Base-by-base conservation (phyloP, 1,140 invertebrate species). In the Atta cephalotes region DNA sequence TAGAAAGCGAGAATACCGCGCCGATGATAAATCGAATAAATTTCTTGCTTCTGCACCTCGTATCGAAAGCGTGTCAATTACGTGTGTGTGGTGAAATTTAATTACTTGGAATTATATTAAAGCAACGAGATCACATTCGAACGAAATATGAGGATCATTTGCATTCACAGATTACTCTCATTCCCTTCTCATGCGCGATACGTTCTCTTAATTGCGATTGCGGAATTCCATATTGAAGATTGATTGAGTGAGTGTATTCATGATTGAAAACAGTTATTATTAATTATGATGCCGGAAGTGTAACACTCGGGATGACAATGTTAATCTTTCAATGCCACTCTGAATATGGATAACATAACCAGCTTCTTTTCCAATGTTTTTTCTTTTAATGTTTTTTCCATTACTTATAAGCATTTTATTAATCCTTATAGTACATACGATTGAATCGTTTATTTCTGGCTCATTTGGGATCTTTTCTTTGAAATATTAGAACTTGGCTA, bases 11-110 rank as follows among this genome's bases (percentile, higher is more conserved):
- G 66, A 78, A 74, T 72, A 63, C 9, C 35, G 21, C 56, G 65
- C 21, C 45, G 66, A 2, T 87, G 85, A 88, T 88, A 79, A 87
- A 87, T 88, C 62, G 60, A 12, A 66, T 68, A 51, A n/a, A 76
- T 82, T 60, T 82, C 53, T 79, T 79, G 31, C 51, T n/a, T 70
- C 66, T 45, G n/a, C 28, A 49, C 16, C 60, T 68, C 18, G 49
- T 21, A 58, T 49, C 35, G 68, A 63, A 71, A 70, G 31, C 62
- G 86, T 18, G 49, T 35, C 49, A 51, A 51, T 84, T 71, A 39
- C 39, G 53, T 39, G 7, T 39, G 35, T 9, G 35, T 45, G 80
- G 77, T 86, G 74, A 86, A 86, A 86, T 86, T 86, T 84, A 84
- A 84, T 84, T 84, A 84, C 35, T 62, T 18, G 16, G 56, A 84